These are phyloP conservation scores for Neoarius graeffei DNA, from an alignment of 2,113 vertebrate species.

Conservation along the genomic window DNA sequence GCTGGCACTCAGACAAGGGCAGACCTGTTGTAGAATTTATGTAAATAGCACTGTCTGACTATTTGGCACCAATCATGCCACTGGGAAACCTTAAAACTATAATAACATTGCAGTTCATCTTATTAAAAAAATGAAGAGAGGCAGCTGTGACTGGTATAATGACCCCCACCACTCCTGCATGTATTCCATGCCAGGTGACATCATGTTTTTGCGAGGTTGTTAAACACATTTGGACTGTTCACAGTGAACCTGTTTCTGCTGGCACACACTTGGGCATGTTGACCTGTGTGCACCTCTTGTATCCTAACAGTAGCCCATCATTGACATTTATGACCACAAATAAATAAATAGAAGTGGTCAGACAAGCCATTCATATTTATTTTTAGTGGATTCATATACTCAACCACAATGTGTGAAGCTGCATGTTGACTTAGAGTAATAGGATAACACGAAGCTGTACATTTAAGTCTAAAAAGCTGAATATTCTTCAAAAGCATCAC, in stretches of 20 bases:
- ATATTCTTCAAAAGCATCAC: background rate
- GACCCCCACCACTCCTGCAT: slow-evolving; percentile 49
- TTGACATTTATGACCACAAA: slow-evolving; percentile 51
- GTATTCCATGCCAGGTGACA: slow-evolving; percentile 67
- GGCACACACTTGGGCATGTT: slow-evolving; percentile 12
- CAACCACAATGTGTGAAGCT: background rate
- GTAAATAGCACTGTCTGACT: slow-evolving; percentile 49
- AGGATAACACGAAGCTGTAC: background rate
- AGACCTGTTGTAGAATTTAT: slow-evolving; percentile 46
- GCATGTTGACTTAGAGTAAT: background rate
- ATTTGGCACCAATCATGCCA: slow-evolving; percentile 59
- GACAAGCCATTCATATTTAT: slow-evolving; percentile 34
- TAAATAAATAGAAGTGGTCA: slow-evolving; percentile 51
- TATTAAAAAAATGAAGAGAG: slow-evolving; percentile 38
- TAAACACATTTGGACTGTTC: slow-evolving; percentile 42
- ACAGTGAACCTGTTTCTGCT: slow-evolving; percentile 43
- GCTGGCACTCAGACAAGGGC: slow-evolving; percentile 6
- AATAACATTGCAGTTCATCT: slow-evolving; percentile 61
- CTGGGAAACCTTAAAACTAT: slow-evolving; percentile 61
- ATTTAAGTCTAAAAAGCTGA: background rate
- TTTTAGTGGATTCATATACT: slow-evolving; percentile 1
- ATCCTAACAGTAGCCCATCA: slow-evolving; percentile 38
- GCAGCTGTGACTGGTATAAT: slow-evolving; percentile 62
- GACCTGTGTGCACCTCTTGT: slow-evolving; percentile 19
- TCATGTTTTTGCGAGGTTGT: slow-evolving; percentile 62